These are phyloP conservation scores for Phocides pigmalion DNA, from an alignment of 1,140 invertebrate species.

Conservation along the genomic window DNA sequence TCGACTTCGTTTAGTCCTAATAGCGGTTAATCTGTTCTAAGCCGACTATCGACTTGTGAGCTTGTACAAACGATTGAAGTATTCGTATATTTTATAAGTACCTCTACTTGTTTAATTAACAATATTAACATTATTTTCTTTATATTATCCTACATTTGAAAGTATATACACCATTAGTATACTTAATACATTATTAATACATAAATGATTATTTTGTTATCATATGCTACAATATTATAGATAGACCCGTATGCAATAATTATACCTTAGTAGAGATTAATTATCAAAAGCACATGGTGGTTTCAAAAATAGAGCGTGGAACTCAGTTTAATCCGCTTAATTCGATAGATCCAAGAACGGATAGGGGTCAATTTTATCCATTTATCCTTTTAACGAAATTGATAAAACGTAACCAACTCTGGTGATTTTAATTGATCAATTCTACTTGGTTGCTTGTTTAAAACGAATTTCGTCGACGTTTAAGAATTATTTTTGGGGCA, in stretches of 20 bases:
- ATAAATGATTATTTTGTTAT: not conserved
- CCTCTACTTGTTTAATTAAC: not conserved
- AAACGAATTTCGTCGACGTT: conserved; percentile 58
- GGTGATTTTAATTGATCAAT: conserved; percentile 79
- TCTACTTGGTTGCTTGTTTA: conserved; percentile 59
- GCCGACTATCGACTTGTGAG: not conserved
- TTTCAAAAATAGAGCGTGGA: conserved; percentile 60
- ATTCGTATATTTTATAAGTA: not conserved
- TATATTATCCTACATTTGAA: too few relatives aligned
- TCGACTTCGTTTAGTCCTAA: conserved; percentile 17
- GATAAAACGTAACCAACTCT: conserved; percentile 79
- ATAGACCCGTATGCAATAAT: not conserved
- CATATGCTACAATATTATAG: not conserved
- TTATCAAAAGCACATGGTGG: conserved; percentile 11
- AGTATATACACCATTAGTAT: too few relatives aligned
- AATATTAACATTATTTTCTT: too few relatives aligned
- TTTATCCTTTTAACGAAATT: conserved; percentile 83
- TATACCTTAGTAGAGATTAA: not conserved
- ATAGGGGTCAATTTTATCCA: conserved; percentile 81
- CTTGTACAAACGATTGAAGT: not conserved
- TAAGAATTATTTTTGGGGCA: conserved; percentile 27
- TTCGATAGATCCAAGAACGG: conserved; percentile 73
- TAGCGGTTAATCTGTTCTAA: conserved; percentile 31
- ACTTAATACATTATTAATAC: not conserved
- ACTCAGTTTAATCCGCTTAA: conserved; percentile 71